These are phyloP conservation scores for Periplaneta americana DNA, from an alignment of 1,140 invertebrate species.

Conservation along the genomic window DNA sequence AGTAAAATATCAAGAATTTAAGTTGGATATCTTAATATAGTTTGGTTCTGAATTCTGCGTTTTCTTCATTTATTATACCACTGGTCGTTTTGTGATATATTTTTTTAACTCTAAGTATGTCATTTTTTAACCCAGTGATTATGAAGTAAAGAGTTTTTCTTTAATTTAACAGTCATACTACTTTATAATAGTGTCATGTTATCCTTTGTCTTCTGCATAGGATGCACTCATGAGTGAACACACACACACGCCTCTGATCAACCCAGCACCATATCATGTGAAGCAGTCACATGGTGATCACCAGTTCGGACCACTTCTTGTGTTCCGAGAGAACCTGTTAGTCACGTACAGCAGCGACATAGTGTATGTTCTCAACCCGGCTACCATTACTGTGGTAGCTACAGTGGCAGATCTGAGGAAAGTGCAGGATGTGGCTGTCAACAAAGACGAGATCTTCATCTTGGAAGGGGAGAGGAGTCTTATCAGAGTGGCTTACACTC, in stretches of 20 bases:
- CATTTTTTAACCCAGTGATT: too few relatives aligned
- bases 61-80: too few relatives aligned
- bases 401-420: constrained; percentile 38
- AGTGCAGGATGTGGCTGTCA: constrained; percentile 53
- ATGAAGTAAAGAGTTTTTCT: too few relatives aligned
- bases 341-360: constrained; percentile 65
- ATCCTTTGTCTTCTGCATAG: constrained; percentile 29
- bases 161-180: too few relatives aligned
- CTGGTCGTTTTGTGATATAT: too few relatives aligned
- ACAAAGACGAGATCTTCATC: constrained; percentile 74
- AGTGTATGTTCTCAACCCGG: constrained; percentile 70
- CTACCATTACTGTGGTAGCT: constrained; percentile 42
- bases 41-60: too few relatives aligned
- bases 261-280: constrained; percentile 49
- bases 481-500: constrained; percentile 52
- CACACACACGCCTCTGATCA: constrained; percentile 59
- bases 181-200: not conserved
- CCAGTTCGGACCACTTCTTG: constrained; percentile 60
- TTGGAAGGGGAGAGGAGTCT: constrained; percentile 62
- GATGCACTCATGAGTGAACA: constrained; percentile 53
- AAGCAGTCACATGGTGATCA: constrained; percentile 45
- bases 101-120: too few relatives aligned
- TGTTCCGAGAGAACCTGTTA: constrained; percentile 63
- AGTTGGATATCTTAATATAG: too few relatives aligned
- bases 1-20: too few relatives aligned